Evolutionary conservation across 37 sponge, comb jelly and placozoan genomes (phyloP), one percentile per base, ranked within the genome.

Genomic region (Halichondria panicea): DNA sequence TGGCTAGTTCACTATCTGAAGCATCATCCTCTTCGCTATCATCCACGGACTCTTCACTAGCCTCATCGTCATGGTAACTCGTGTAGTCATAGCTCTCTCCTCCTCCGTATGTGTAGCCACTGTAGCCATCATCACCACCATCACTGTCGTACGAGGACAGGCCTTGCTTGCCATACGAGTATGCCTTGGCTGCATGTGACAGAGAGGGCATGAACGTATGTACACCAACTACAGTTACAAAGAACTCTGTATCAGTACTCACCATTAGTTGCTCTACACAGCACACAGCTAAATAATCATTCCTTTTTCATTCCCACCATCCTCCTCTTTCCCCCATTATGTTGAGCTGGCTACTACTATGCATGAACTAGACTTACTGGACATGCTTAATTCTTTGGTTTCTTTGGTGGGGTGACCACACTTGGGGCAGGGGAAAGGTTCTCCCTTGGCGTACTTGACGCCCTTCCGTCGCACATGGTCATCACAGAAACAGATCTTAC

Each of bases 401-500:
- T 99, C 99, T 77, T 92, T 93, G 32, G 89, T 90, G 39, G 61
- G 74, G 60, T 87, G 74, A 65, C 92, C 80, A 82, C 99, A 99
- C 71, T 99, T 99, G 19, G 99, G 99, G 58, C 99, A 99, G 32
- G 82, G 75, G 28, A 87, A 77, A n/a, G 88, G 84, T 6, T 83
- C 83, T 22, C 86, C 89, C 39, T 77, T 83, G 13, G 39, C 45
- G 41, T 85, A 81, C 77, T 95, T 99, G 60, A 93, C 91, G 8
- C 99, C 99, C 59, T 99, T 99, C n/a, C 96, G 56, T 30, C 86
- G 64, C 35, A 95, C 94, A 80, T 99, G 99, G 37, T 95, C 96
- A 3, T 93, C 94, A 89, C 99, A 99, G 76, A 81, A 98, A 57
- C 94, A 98, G 11, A 89, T 66, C 87, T 99, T 99, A 45, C 99